phyloP scores from a whole-genome alignment of 2,888 invertebrate species.

The Embidobia sp. region DNA sequence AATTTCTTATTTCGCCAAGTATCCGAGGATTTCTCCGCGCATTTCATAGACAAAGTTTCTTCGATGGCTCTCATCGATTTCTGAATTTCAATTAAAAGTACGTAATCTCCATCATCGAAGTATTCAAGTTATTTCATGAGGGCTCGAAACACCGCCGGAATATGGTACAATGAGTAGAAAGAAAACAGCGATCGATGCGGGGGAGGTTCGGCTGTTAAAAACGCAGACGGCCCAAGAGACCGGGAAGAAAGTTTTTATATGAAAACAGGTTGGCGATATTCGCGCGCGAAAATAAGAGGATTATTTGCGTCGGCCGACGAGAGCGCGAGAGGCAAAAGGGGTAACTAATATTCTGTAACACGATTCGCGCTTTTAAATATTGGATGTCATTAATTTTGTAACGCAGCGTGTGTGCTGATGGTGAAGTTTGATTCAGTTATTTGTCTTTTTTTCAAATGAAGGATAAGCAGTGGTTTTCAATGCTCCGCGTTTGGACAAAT shows the following conservation, averaged over 20 bases:
- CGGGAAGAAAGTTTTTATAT: conserved; percentile 47
- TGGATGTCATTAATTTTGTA: too few species aligned
- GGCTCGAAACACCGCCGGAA: conserved; percentile 48
- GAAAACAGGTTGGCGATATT: conserved; percentile 53
- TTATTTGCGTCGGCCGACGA: too few species aligned
- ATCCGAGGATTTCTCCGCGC: conserved; percentile 10
- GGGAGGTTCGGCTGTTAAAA: conserved; percentile 50
- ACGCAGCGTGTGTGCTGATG: too few species aligned
- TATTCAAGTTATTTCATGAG: conserved; percentile 54
- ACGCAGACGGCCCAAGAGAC: conserved; percentile 43
- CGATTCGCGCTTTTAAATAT: too few species aligned
- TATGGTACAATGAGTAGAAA: conserved; percentile 49
- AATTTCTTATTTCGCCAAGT: conserved; percentile 8
- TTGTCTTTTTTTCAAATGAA: too few species aligned
- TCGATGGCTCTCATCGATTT: conserved; percentile 40
- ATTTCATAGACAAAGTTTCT: conserved; percentile 38
- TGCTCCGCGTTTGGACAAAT: too few species aligned
- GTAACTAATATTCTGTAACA: too few species aligned
- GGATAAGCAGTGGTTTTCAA: too few species aligned
- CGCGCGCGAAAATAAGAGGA: conserved; percentile 13
- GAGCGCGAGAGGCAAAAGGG: too few species aligned
- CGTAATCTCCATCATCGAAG: conserved; percentile 51
- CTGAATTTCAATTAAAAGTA: conserved; percentile 60
- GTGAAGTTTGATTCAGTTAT: too few species aligned
- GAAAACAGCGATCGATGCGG: conserved; percentile 60